Evolutionary conservation across 1,140 invertebrate genomes (phyloP).

Genomic region (Thereuonema tuberculata): DNA sequence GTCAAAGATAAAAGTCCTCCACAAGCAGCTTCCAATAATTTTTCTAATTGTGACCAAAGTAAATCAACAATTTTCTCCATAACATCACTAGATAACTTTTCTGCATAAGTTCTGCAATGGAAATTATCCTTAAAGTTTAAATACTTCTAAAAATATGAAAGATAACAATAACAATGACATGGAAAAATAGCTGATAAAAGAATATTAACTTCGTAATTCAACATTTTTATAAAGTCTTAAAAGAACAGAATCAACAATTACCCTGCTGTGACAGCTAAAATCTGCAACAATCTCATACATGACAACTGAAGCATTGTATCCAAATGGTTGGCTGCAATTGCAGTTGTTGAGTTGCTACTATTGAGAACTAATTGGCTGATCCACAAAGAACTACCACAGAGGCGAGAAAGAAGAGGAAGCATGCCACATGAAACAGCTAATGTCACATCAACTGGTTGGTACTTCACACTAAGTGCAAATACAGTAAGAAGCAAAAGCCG

Average conservation of each 20-base stretch:
- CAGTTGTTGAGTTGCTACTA: constrained; percentile 18
- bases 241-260: constrained; percentile 20
- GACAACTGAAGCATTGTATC: constrained; percentile 23
- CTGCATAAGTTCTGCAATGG: constrained; percentile 34
- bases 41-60: constrained; percentile 34
- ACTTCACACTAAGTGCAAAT: constrained; percentile 43
- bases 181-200: too few species aligned
- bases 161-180: background rate
- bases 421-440: constrained; percentile 43
- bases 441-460: constrained; percentile 41
- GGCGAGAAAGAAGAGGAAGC: constrained; percentile 34
- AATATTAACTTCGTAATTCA: too few species aligned
- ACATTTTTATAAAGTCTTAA: background rate
- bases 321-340: constrained; percentile 19
- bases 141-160: background rate
- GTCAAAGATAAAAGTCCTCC: too few species aligned
- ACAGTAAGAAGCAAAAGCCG: constrained; percentile 37
- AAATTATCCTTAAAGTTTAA: constrained; percentile 6
- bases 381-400: constrained; percentile 24
- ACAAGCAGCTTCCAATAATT: constrained; percentile 14
- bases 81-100: constrained; percentile 33
- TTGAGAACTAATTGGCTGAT: constrained; percentile 17
- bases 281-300: constrained; percentile 38
- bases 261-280: constrained; percentile 40
- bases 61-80: constrained; percentile 34